Conservation (phyloP, 2,113 vertebrate genomes). For the Pterocles orientalis region DNA sequence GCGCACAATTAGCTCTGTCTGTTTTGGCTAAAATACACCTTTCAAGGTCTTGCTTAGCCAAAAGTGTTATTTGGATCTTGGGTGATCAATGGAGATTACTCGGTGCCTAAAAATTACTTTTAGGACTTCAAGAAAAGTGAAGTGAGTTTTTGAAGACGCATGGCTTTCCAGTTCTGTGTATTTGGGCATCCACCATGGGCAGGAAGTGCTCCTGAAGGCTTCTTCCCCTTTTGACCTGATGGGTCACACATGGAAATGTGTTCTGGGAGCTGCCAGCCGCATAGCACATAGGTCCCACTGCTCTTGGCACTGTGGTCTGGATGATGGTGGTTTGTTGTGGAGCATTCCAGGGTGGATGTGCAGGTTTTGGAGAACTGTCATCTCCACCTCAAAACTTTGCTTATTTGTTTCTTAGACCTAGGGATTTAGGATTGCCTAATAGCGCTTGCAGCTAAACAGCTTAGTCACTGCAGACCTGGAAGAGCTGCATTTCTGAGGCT, state of each 20-base stretch:
- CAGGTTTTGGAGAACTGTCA: neutral
- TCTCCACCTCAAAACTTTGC: neutral
- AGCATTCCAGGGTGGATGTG: neutral
- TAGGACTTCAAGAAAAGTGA: neutral
- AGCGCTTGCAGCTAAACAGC: neutral
- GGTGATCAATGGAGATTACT: neutral
- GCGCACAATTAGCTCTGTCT: neutral
- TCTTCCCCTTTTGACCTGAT: neutral
- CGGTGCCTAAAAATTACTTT: neutral
- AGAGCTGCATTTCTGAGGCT: constrained; percentile 38
- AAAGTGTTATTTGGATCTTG: neutral
- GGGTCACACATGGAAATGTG: neutral
- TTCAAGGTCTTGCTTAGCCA: neutral
- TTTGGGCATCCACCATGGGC: neutral
- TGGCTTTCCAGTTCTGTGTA: neutral
- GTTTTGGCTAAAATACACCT: neutral
- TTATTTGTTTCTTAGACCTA: neutral
- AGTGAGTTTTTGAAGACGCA: neutral
- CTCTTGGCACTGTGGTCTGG: neutral
- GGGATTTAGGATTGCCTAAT: constrained; percentile 29
- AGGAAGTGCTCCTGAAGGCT: neutral
- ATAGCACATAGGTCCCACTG: neutral
- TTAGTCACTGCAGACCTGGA: constrained; percentile 54
- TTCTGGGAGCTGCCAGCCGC: neutral
- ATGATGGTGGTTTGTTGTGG: fast-evolving